These are phyloP conservation scores for Sussaba pulchella DNA, from an alignment of 2,888 invertebrate species.

Conservation along the genomic window DNA sequence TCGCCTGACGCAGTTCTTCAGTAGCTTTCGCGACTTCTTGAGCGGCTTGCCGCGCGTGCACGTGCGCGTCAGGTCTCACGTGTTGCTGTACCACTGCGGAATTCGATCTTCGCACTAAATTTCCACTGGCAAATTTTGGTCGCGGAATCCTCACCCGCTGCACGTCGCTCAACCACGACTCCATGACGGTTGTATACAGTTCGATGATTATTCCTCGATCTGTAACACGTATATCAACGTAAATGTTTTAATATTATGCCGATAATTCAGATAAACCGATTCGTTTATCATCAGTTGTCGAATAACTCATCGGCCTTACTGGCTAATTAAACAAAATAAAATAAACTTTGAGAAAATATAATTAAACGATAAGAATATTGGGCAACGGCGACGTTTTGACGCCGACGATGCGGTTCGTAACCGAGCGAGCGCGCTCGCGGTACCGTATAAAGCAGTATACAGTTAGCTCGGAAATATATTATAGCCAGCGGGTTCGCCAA, in stretches of 20 bases:
- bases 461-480: constrained; percentile 71
- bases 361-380: too few relatives aligned
- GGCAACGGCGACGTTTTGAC: too few relatives aligned
- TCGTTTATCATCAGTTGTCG: too few relatives aligned
- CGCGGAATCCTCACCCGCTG: constrained; percentile 93
- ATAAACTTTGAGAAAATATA: too few relatives aligned
- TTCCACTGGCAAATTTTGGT: constrained; percentile 91
- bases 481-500: constrained; percentile 36
- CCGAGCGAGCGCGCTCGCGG: constrained; percentile 66
- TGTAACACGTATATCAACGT: background rate
- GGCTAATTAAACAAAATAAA: too few relatives aligned
- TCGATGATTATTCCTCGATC: background rate
- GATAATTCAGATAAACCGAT: too few relatives aligned
- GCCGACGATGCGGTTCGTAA: constrained; percentile 36
- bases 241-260: background rate
- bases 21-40: constrained; percentile 89
- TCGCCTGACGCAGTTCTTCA: constrained; percentile 90
- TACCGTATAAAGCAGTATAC: constrained; percentile 78
- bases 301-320: too few relatives aligned
- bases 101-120: constrained; percentile 84
- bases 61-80: constrained; percentile 84
- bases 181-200: constrained; percentile 86
- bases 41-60: constrained; percentile 82
- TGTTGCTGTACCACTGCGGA: constrained; percentile 87
- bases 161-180: constrained; percentile 93